These are phyloP conservation scores for Nomada lathburiana DNA, from an alignment of 2,888 invertebrate genomes.

Conservation along the genomic window DNA sequence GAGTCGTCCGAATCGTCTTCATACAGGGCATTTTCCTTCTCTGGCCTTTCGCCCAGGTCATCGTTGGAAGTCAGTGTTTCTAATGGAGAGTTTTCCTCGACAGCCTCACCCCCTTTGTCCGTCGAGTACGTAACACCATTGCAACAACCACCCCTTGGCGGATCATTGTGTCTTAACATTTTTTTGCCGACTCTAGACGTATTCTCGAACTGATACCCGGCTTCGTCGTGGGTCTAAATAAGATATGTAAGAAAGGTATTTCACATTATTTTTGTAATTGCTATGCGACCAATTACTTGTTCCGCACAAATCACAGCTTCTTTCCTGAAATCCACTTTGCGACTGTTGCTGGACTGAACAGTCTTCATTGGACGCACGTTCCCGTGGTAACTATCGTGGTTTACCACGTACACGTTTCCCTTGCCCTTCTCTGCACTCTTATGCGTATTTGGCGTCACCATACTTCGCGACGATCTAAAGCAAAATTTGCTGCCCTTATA, in stretches of 20 bases:
- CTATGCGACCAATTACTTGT: not conserved
- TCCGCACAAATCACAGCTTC: not conserved
- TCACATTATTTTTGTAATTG: no score
- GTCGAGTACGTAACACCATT: constrained; percentile 15
- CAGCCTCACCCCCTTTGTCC: constrained; percentile 43
- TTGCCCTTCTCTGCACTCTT: not conserved
- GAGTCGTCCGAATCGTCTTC: constrained; percentile 32
- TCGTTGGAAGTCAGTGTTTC: not conserved
- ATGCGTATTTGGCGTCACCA: constrained; percentile 8
- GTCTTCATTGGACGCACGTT: not conserved
- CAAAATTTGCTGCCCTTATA: not conserved
- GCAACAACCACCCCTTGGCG: not conserved
- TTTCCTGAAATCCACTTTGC: constrained; percentile 35
- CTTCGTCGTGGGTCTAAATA: constrained; percentile 4
- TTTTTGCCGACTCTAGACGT: not conserved
- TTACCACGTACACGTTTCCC: not conserved
- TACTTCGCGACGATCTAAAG: constrained; percentile 34
- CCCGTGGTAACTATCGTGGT: not conserved
- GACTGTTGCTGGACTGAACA: constrained; percentile 7
- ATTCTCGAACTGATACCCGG: not conserved
- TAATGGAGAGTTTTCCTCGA: constrained; percentile 42
- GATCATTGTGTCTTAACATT: not conserved
- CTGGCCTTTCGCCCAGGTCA: constrained; percentile 28
- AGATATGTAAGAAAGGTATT: not conserved
- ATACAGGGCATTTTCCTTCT: constrained; percentile 23